Base-by-base conservation (phyloP, 2,797 vertebrate genomes). In the Limosa lapponica region DNA sequence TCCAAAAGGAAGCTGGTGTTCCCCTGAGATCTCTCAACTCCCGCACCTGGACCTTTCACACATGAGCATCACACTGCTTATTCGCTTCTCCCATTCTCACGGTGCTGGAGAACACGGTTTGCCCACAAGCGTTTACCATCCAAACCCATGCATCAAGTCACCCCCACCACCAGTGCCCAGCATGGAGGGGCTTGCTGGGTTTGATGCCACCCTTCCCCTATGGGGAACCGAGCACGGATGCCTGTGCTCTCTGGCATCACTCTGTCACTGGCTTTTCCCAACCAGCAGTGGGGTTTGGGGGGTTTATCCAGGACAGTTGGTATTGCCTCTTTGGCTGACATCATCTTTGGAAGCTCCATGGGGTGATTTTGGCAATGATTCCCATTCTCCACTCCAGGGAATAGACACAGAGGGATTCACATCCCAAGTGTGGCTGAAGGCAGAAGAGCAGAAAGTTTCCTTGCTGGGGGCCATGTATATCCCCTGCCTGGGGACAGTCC, bases 181-280 rank as follows among this genome's bases (percentile, higher is more conserved):
- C 6, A 0, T 5, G 20, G 59, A 51, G 46, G 37, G 82, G 27
- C 62, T 28, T 27, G 15, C 54, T 57, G 51, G 37, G 14, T 71
- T 69, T 48, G 32, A 14, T 10, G 15, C 19, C 7, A 1, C 28
- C 46, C 54, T 22, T 67, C 28, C 30, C 32, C 2, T 1, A 0
- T 1, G n/a, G 36, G n/a, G 14, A n/a, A 5, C 43, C 2, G 1
- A 5, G 39, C 6, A 2, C 1, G 3, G 84, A 36, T 25, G 16
- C 22, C 28, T 32, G 5, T 0, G 2, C 8, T 30, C 79, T 12
- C 5, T 10, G 13, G 13, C 19, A 64, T 41, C 19, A 18, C 71
- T 54, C 69, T 70, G 27, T 24, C n/a, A 0, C 52, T 43, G 84
- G 8, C 15, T 52, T 48, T 72, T 44, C 32, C 54, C 64, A 34